Conservation (phyloP, 2,113 vertebrate genomes). For the Marmota flaviventris region DNA sequence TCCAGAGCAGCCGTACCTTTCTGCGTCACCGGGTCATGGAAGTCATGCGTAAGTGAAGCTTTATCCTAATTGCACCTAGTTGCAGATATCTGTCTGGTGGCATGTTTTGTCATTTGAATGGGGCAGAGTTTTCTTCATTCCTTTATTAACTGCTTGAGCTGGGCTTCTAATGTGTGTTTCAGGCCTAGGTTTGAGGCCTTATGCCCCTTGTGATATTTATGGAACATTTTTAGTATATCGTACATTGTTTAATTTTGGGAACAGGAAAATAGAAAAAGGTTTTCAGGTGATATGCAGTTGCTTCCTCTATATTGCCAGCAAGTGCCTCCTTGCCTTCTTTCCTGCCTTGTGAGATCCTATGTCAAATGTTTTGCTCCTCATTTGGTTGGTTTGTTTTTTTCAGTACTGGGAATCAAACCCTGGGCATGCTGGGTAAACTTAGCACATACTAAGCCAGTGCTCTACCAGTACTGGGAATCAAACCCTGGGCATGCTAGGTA, state of each 20-base stretch:
- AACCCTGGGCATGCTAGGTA: not conserved
- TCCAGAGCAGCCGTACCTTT: slow-evolving; percentile 99
- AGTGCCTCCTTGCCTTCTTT: not conserved
- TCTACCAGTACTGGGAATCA: not conserved
- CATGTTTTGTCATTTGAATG: not conserved
- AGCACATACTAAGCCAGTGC: not conserved
- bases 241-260: not conserved
- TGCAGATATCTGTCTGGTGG: not conserved
- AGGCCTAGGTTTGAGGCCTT: not conserved
- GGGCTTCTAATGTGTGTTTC: not conserved
- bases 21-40: slow-evolving; percentile 99
- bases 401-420: not conserved
- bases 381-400: not conserved
- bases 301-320: not conserved
- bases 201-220: not conserved
- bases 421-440: not conserved
- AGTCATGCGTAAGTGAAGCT: slow-evolving; percentile 95
- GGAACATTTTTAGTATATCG: not conserved
- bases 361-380: not conserved
- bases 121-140: not conserved
- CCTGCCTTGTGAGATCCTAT: not conserved
- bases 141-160: not conserved
- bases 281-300: not conserved
- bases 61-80: rapidly evolving
- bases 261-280: not conserved